Base-by-base conservation (phyloP, 2,113 vertebrate species). In the Candoia aspera region DNA sequence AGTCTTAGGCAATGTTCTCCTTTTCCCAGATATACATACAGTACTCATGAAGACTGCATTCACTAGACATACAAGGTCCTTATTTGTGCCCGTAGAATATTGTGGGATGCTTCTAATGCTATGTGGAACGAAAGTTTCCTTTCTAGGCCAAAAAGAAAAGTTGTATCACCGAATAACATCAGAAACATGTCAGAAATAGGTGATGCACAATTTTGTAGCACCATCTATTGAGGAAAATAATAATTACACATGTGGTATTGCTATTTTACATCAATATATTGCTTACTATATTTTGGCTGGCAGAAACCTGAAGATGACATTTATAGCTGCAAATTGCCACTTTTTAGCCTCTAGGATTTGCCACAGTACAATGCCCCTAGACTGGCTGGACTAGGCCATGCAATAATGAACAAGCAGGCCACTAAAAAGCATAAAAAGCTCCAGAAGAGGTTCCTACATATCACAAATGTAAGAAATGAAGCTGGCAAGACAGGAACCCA, bases 211-310 rank as follows among this genome's bases (percentile, higher is more conserved):
- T 59, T 94, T 83, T 90, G 37, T 95, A 95, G 94, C 95, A 91
- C 96, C 95, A 95, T 58, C 96, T 96, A 60, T 94, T 93, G 96
- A 86, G 53, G 91, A 12, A 33, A 90, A 42, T 11, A 4, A 79
- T 86, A 95, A 95, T 58, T 90, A 89, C 64, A 29, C 13, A 37
- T 0, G 24, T 9, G 59, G 24, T 33, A 8, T 73, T 24, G 1
- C 12, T 86, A 13, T 46, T 85, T 92, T 85, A 17, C 24, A n/a
- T 83, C 93, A 90, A 0, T 1, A 1, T 23, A 2, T 42, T 23
- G 89, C 3, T 58, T 58, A 57, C 15, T 57, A 58, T 58, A 17
- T 58, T 58, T 58, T 58, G 57, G 57, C 15, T 58, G 57, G 15
- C 57, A 58, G 57, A 58, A 79, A 79, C 17, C 33, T 37, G 33